Evolutionary conservation across 2,797 vertebrate species (phyloP), one percentile per base, ranked within the genome.

Genomic region (Esox lucius): DNA sequence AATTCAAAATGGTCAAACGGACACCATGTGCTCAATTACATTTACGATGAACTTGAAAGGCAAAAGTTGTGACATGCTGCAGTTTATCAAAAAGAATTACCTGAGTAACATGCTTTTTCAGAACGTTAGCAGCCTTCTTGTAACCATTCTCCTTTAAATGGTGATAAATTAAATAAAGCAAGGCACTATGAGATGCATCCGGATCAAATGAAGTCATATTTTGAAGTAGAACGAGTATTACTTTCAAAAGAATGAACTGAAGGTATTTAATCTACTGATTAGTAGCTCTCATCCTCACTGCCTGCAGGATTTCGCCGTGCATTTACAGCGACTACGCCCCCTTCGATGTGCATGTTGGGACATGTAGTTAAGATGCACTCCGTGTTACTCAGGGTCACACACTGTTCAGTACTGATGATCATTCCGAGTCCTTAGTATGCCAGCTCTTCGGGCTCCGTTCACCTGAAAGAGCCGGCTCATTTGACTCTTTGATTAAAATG

Each of bases 71-170:
- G 51, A 46, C 42, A 46, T 19, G 22, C 35, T 19, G 22, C 35
- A 59, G 42, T 70, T 56, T n/a, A 64, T 71, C 70, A 64, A 70
- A 70, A 78, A 35, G 16, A 39, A 16, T 83, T 53, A 93, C 92
- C 92, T 87, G 86, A 24, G 66, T 7, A 0, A 91, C 74, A 77
- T 91, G 84, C 24, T 89, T 87, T 12, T 90, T 84, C 80, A 93
- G 86, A 70, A 67, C 79, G 3, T 81, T 78, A 0, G 92, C 92
- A 15, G 90, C 92, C n/a, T 83, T 86, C 0, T 67, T 13, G 86
- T 79, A 90, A 22, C 92, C 92, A 76, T 75, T 80, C 2, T 82
- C 71, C 83, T 88, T 87, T 65, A 93, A 82, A 81, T 93, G 90
- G 48, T 86, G 79, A 81, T 91, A 84, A 78, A 93, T 91, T 0